These are phyloP conservation scores for Lineus longissimus DNA, from an alignment of 1,140 invertebrate genomes.

Conservation along the genomic window DNA sequence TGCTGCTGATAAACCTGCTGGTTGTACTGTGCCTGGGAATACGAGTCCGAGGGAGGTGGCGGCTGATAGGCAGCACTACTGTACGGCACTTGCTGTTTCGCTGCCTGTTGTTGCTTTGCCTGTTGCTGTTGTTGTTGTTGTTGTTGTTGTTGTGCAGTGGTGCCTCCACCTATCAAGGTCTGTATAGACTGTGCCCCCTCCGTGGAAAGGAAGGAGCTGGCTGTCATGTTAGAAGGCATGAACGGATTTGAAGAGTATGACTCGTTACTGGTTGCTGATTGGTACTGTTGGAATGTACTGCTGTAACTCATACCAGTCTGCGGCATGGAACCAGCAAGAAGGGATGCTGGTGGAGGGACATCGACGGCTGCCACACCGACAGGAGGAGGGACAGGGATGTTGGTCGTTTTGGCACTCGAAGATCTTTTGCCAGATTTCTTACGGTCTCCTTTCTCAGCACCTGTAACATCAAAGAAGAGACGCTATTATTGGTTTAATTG, in stretches of 20 bases:
- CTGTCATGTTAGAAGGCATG: conserved; percentile 37
- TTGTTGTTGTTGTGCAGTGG: neutral
- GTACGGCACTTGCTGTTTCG: conserved; percentile 9
- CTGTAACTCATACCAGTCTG: conserved; percentile 10
- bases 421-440: too few species aligned
- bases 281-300: neutral
- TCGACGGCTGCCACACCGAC: conserved; percentile 18
- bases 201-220: conserved; percentile 45
- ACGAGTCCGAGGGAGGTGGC: neutral
- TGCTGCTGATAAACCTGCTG: neutral
- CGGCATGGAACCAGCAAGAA: conserved; percentile 15
- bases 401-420: conserved; percentile 24
- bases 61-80: neutral
- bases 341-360: conserved; percentile 27
- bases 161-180: conserved; percentile 29
- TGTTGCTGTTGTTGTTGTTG: conserved; percentile 1
- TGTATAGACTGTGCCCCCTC: conserved; percentile 45
- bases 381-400: conserved; percentile 28
- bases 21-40: neutral
- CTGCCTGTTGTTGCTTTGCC: conserved; percentile 1
- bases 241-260: conserved; percentile 33
- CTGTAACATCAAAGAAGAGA: too few species aligned
- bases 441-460: too few species aligned
- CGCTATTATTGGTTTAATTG: too few species aligned
- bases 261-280: neutral